phyloP scores from a whole-genome alignment of 2,888 invertebrate species.

The Lithophane ornitopus region DNA sequence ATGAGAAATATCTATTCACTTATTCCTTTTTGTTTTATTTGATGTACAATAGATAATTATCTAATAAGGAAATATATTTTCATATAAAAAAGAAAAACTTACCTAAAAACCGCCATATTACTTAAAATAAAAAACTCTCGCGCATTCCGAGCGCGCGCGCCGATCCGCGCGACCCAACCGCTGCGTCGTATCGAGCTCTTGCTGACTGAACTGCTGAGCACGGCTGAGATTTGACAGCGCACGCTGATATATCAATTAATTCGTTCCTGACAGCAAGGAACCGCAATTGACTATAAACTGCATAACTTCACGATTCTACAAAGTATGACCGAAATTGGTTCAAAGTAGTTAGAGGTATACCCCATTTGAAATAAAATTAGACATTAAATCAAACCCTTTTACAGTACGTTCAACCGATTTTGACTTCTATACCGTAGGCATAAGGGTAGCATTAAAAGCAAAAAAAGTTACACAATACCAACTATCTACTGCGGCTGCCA shows the following conservation, averaged over 20 bases:
- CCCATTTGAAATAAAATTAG: no score
- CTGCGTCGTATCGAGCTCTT: slow-evolving; percentile 69
- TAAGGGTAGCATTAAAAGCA: no score
- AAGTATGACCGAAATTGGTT: background rate
- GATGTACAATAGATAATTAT: no score
- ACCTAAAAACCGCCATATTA: slow-evolving; percentile 62
- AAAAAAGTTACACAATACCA: no score
- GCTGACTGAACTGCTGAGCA: slow-evolving; percentile 71
- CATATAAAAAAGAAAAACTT: slow-evolving; percentile 26
- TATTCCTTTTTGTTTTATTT: no score
- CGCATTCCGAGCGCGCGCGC: slow-evolving; percentile 53
- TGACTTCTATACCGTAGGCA: no score
- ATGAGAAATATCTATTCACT: no score
- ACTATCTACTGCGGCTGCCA: no score
- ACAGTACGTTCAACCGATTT: no score
- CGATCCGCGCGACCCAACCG: slow-evolving; percentile 54
- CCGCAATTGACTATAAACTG: slow-evolving; percentile 5
- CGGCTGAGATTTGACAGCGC: slow-evolving; percentile 76
- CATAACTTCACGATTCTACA: slow-evolving; percentile 17
- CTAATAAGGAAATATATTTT: background rate
- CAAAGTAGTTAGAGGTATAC: no score
- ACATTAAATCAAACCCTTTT: no score
- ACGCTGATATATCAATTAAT: slow-evolving; percentile 81
- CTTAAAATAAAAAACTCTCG: slow-evolving; percentile 45
- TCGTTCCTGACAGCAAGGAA: background rate